Evolutionary conservation across 2,113 vertebrate genomes (phyloP).

Genomic region (Pseudopodoces humilis): DNA sequence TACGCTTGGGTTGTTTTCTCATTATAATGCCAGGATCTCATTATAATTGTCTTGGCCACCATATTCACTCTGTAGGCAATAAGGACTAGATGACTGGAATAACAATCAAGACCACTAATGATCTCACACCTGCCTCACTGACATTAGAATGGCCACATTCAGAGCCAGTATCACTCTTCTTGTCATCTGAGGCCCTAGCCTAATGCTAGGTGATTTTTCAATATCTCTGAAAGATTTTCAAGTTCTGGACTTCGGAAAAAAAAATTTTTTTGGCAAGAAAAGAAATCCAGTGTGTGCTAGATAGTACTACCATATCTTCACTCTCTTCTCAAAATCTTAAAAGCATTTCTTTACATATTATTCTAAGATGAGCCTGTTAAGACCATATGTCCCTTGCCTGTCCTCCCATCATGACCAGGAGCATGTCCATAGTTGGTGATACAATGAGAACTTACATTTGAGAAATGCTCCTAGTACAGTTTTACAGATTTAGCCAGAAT

Average conservation of each 20-base stretch:
- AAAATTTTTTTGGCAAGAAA: neutral
- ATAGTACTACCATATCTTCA: neutral
- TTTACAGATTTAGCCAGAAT: neutral
- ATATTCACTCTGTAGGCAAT: neutral
- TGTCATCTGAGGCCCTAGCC: neutral
- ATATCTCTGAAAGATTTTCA: neutral
- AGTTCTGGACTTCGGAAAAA: neutral
- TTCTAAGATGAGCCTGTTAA: neutral
- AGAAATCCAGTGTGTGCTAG: neutral
- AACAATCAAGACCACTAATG: neutral
- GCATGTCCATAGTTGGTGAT: neutral
- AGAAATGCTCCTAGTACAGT: fast-evolving
- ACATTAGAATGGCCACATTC: neutral
- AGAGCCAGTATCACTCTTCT: neutral
- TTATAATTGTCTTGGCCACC: neutral
- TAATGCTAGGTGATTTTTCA: neutral
- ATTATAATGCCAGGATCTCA: neutral
- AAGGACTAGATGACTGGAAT: neutral
- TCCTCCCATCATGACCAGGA: neutral
- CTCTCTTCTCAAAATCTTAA: neutral
- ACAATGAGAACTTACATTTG: neutral
- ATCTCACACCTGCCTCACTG: neutral
- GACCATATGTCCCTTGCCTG: neutral
- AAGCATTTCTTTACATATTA: neutral
- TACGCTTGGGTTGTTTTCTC: neutral